Percentiles rank a stretch among this genome's conserved stretches.
Conservation (phyloP, 2,113 vertebrate species). For the Vombatus ursinus region DNA sequence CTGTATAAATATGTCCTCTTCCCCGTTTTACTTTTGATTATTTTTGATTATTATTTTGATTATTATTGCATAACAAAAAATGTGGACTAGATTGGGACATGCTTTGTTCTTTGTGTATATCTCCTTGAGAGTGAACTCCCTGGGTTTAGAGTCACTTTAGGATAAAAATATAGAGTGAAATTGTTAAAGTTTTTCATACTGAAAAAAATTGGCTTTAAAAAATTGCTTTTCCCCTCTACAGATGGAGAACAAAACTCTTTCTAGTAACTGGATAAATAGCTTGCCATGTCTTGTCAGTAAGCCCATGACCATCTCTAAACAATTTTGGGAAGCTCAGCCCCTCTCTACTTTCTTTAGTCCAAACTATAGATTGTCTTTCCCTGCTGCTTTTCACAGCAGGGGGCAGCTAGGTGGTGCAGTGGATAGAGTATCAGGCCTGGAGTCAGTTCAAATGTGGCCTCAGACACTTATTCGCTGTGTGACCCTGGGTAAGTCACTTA, state of each 20-base stretch:
- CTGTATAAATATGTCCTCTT: no score
- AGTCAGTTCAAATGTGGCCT: no score
- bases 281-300: background rate
- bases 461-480: no score
- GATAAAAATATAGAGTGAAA: slow-evolving; percentile 16
- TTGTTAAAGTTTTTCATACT: slow-evolving; percentile 1
- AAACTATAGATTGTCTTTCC: background rate
- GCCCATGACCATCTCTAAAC: background rate
- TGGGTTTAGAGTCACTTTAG: slow-evolving; percentile 4
- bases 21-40: no score
- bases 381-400: background rate
- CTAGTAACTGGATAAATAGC: slow-evolving; percentile 13
- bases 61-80: background rate
- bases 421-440: no score
- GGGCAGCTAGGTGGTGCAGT: no score
- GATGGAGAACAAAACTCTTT: background rate
- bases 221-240: background rate
- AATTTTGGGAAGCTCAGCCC: background rate
- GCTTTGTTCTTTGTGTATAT: background rate
- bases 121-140: background rate
- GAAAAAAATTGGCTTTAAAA: background rate
- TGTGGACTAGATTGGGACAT: background rate
- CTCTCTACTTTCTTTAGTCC: background rate
- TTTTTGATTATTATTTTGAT: background rate
- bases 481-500: no score